Evolutionary conservation across 1,140 invertebrate genomes (phyloP).

Genomic region (Drosophila fuyamai): DNA sequence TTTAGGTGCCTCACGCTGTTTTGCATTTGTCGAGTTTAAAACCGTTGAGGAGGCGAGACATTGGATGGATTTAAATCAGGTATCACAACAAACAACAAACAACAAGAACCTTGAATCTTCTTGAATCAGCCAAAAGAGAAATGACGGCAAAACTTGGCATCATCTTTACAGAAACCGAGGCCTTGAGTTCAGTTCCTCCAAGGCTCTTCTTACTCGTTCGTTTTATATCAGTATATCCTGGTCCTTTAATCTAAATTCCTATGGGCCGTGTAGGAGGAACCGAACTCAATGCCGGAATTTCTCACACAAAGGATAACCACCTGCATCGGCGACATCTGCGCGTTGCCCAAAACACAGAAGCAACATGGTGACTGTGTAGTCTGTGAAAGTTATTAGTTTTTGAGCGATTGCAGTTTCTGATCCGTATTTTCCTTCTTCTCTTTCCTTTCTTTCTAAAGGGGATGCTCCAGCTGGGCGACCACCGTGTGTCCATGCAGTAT

Average conservation of each 20-base stretch:
- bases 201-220: too few species aligned
- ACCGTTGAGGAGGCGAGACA: constrained; percentile 93
- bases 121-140: constrained; percentile 18
- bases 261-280: constrained; percentile 13
- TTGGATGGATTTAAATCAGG: constrained; percentile 98
- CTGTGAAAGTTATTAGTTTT: constrained; percentile 58
- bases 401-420: constrained; percentile 44
- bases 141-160: constrained; percentile 3
- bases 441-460: constrained; percentile 85
- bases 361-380: constrained; percentile 84
- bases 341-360: constrained; percentile 65
- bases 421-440: constrained; percentile 70
- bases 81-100: constrained; percentile 86
- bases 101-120: constrained; percentile 39
- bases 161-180: neutral
- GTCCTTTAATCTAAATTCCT: constrained; percentile 5
- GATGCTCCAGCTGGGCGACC: constrained; percentile 89
- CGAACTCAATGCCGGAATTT: constrained; percentile 63
- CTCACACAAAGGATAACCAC: constrained; percentile 16
- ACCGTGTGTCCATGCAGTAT: constrained; percentile 90
- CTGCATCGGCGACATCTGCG: constrained; percentile 32
- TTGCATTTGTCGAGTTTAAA: constrained; percentile 98
- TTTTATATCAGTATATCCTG: neutral
- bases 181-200: constrained; percentile 25
- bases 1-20: constrained; percentile 94